Evolutionary conservation across 2,888 invertebrate genomes (phyloP), one percentile per base, ranked within the genome.

Genomic region (Heteromyza rotundicornis): DNA sequence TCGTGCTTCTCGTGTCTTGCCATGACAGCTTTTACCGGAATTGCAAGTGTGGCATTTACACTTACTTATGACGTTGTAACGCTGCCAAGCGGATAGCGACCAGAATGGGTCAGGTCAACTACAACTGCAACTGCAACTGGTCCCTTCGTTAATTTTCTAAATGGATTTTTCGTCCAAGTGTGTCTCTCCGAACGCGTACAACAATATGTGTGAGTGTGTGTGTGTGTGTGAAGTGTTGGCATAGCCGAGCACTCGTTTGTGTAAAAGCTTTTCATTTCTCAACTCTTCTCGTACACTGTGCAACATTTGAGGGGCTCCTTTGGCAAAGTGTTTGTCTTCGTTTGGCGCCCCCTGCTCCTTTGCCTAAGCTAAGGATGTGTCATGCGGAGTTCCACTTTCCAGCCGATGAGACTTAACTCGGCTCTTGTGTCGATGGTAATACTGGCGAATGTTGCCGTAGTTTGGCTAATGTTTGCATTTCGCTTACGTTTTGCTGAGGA

Each of bases 141-240:
- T 69, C 62, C 64, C 69, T 74, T 71, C 70, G 67, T 75, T 75
- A 75, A 76, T 77, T 75, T 76, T 63, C 69, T 66, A 75, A 76
- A 77, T 77, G 78, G 69, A 59, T 64, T 65, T 65, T 55, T 62
- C 49, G 20, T n/a, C 16, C n/a, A n/a, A n/a, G 40, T 40, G 40
- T 40, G 8, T 40, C 3, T n/a, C 32, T 32, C 7, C 51, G 16
- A 3, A 5, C n/a, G 61, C 56, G 47, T 22, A n/a, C n/a, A n/a
- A n/a, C n/a, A n/a, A n/a, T n/a, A n/a, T 27, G 23, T 61, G 57
- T 40, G 52, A 20, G 47, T 47, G 27, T 44, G 16, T 47, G 22
- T 56, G 17, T 50, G 49, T 47, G 14, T 47, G 47, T 62, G 24
- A 10, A 14, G 14, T 47, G 40, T 47, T 52, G 27, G 53, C 44